phyloP scores from a whole-genome alignment of 2,113 vertebrate genomes.

The Ageneiosus marmoratus region DNA sequence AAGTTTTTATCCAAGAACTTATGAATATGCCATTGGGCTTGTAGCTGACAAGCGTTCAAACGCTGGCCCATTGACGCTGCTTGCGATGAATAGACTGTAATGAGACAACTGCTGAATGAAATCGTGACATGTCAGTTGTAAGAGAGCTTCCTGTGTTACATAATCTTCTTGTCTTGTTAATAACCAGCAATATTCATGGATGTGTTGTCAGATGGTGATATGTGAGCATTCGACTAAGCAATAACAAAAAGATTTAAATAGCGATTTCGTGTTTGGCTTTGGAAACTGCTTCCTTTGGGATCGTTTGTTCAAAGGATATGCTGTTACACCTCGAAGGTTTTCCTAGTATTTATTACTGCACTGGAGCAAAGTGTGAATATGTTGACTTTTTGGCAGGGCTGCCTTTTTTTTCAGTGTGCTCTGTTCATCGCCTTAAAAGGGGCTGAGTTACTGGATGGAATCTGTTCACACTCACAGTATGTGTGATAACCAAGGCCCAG shows the following conservation, averaged over 20 bases:
- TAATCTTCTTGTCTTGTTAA: slow-evolving; percentile 4
- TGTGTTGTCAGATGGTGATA: background rate
- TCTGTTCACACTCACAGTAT: slow-evolving; percentile 48
- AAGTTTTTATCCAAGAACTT: slow-evolving; percentile 30
- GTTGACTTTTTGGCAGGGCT: slow-evolving; percentile 54
- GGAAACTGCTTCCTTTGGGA: slow-evolving; percentile 1
- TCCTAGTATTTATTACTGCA: slow-evolving; percentile 39
- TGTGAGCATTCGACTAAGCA: background rate
- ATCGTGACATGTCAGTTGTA: slow-evolving; percentile 16
- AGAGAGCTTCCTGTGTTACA: slow-evolving; percentile 6
- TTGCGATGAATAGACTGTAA: slow-evolving; percentile 41
- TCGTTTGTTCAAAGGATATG: slow-evolving; percentile 19
- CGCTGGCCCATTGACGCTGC: slow-evolving; percentile 2
- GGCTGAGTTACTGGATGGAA: slow-evolving; percentile 46
- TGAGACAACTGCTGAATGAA: slow-evolving; percentile 18
- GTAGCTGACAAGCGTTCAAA: slow-evolving; percentile 35
- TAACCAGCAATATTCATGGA: slow-evolving; percentile 1
- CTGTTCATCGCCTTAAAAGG: slow-evolving; percentile 79
- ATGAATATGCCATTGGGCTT: slow-evolving; percentile 35
- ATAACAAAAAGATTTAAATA: background rate
- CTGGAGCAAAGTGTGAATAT: slow-evolving; percentile 46
- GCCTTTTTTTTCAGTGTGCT: slow-evolving; percentile 60
- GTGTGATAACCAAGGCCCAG: slow-evolving; percentile 39
- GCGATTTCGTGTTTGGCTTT: background rate
- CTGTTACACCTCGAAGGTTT: slow-evolving; percentile 28